A percentile compares a stretch with the other conserved stretches of the same genome.
phyloP scores from a whole-genome alignment of 2,888 invertebrate genomes.

The Ectemnius continuus region DNA sequence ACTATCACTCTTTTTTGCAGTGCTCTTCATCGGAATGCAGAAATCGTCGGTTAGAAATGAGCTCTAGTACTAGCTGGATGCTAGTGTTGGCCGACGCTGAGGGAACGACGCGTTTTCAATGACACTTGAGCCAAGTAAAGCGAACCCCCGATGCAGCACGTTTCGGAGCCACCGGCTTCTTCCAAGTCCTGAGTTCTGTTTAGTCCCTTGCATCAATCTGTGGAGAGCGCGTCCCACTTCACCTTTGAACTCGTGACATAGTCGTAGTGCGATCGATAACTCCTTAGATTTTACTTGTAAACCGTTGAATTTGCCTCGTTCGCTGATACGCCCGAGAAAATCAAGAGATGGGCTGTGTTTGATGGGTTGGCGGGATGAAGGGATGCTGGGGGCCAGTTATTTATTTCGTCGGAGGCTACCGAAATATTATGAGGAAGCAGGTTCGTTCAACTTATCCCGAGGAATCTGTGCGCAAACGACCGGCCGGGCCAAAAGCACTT shows the following conservation, averaged over 20 bases:
- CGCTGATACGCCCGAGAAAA: background rate
- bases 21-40: constrained; percentile 20
- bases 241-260: constrained; percentile 63
- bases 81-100: no score
- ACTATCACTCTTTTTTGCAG: constrained; percentile 46
- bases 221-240: constrained; percentile 42
- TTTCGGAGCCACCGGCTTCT: constrained; percentile 50
- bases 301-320: constrained; percentile 58
- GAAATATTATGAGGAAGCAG: background rate
- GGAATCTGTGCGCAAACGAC: constrained; percentile 44
- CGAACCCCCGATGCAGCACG: constrained; percentile 54
- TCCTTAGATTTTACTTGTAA: constrained; percentile 61
- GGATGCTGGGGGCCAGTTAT: no score
- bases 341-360: no score
- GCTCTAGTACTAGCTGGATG: no score
- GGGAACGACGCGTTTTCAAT: constrained; percentile 34
- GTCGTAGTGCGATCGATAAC: constrained; percentile 64
- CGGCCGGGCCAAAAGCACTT: constrained; percentile 32
- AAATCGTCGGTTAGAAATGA: background rate
- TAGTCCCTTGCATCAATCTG: constrained; percentile 46
- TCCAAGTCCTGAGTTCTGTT: constrained; percentile 43
- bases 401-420: background rate
- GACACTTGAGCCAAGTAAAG: constrained; percentile 52
- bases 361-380: no score
- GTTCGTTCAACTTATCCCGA: constrained; percentile 16